Evolutionary conservation across 2,797 vertebrate species (phyloP).

Genomic region (Pogoniulus pusillus): DNA sequence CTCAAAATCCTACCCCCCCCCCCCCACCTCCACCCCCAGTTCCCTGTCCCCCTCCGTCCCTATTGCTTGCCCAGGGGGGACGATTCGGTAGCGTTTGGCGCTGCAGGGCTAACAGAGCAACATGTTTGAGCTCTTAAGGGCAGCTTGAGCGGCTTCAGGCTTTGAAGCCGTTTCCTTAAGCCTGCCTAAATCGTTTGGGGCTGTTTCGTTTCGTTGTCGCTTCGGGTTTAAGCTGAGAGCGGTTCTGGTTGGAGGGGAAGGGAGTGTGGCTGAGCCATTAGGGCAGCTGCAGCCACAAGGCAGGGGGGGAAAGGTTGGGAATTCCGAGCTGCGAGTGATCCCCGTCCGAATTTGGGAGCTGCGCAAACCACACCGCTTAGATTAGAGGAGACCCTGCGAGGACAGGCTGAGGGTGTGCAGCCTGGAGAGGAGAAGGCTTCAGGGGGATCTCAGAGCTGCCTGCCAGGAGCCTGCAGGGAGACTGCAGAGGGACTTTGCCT

Average conservation of each 20-base stretch:
- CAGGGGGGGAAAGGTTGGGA: background rate
- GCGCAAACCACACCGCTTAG: no score
- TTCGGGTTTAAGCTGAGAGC: constrained; percentile 27
- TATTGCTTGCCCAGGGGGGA: no score
- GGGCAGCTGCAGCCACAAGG: background rate
- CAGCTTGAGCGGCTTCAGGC: constrained; percentile 46
- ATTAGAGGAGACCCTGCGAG: no score
- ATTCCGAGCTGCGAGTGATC: background rate
- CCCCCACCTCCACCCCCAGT: no score
- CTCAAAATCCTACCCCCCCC: no score
- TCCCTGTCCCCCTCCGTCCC: no score
- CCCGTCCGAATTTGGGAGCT: no score
- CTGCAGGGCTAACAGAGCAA: background rate
- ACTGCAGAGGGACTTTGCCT: no score
- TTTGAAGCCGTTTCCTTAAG: constrained; percentile 65
- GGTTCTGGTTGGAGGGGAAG: background rate
- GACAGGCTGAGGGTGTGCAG: no score
- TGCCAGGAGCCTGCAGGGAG: no score
- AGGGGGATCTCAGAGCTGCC: no score
- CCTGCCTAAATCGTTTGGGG: constrained; percentile 41
- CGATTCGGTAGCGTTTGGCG: constrained; percentile 24
- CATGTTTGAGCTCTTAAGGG: constrained; percentile 33
- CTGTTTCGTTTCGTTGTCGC: background rate
- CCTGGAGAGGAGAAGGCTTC: no score
- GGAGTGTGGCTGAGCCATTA: background rate